A percentile compares a stretch with the other conserved stretches of the same genome.
Evolutionary conservation across 2,797 vertebrate genomes (phyloP).

Genomic region (Phaenicophaeus curvirostris): DNA sequence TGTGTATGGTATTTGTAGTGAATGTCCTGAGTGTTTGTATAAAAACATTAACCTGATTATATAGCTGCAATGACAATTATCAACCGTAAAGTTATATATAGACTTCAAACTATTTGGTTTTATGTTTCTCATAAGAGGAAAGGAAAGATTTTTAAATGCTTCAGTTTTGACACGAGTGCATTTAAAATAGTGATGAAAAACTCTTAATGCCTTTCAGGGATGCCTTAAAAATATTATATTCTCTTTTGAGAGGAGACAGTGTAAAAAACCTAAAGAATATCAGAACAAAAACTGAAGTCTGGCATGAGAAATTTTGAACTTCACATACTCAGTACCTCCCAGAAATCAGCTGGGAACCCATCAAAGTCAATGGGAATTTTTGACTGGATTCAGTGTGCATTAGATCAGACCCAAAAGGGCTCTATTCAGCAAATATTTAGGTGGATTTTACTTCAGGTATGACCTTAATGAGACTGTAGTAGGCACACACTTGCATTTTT

Average conservation of each 20-base stretch:
- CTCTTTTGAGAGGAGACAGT: not conserved
- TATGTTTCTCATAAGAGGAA: not conserved
- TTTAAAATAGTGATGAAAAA: not conserved
- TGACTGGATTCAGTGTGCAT: not conserved
- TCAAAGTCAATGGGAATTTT: conserved; percentile 46
- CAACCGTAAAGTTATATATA: not conserved
- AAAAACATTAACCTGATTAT: not conserved
- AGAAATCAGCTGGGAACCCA: conserved; percentile 20
- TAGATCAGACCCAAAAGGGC: not conserved
- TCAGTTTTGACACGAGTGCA: not conserved
- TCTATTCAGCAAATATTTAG: not conserved
- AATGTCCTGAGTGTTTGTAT: not conserved
- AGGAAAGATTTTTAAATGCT: not conserved
- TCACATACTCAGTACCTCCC: conserved; percentile 42
- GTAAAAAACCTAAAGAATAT: not conserved
- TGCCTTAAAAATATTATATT: not conserved
- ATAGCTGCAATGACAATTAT: not conserved
- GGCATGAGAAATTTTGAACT: conserved; percentile 19
- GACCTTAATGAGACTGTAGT: not conserved
- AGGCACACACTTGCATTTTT: not conserved
- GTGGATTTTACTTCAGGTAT: conserved; percentile 38
- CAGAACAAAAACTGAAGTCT: not conserved
- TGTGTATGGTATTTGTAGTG: not conserved
- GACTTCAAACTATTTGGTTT: not conserved
- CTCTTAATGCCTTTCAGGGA: not conserved